Evolutionary conservation across 2,888 invertebrate genomes (phyloP), one percentile per base, ranked within the genome.

Genomic region (Hypomecis punctinalis): DNA sequence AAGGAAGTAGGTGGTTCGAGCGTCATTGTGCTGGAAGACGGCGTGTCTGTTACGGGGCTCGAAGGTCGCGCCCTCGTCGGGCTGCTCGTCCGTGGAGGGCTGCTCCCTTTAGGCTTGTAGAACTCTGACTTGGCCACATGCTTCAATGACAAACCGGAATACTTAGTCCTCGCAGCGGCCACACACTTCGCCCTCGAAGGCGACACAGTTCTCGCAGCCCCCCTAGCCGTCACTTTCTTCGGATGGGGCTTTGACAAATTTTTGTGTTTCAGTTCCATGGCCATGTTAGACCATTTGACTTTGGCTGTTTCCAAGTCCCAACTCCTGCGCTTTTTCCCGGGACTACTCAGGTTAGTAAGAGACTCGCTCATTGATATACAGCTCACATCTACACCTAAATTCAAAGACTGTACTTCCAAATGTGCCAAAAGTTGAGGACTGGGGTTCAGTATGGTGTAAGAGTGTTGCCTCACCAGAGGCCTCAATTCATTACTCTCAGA

Each of bases 381-480:
- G 40, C 78, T 86, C 72, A 93, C 83, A 54, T 93, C 93, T 35
- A 93, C 82, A 23, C 94, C 93, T 10, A 89, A 91, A 54, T 78
- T 90, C 10, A 89, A 65, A 0, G 93, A 90, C 68, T 91, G 93
- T 69, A 93, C 90, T 80, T 95, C 93, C 52, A 95, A 86, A 76
- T 95, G 94, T 8, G 95, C 95, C 35, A 96, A 79, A 7, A 97
- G 92, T 68, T 95, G 95, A 0, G 96, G 96, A 77, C 97, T 97
- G 0, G 97, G 97, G 33, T 94, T 91, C 0, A 97, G 95, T 52
- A 97, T 85, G 0, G 96, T 96, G 78, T 97, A 97, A 0, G 97
- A 97, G 67, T 96, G 95, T 77, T 96, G 96, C 56, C 97, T 93
- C 9, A 95, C 91, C 61, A 96, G 83, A 71, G 92, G 86, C 53